A percentile compares a stretch with the other conserved stretches of the same genome.
Evolutionary conservation across 2,113 vertebrate genomes (phyloP).

Genomic region (Siniperca knerii): DNA sequence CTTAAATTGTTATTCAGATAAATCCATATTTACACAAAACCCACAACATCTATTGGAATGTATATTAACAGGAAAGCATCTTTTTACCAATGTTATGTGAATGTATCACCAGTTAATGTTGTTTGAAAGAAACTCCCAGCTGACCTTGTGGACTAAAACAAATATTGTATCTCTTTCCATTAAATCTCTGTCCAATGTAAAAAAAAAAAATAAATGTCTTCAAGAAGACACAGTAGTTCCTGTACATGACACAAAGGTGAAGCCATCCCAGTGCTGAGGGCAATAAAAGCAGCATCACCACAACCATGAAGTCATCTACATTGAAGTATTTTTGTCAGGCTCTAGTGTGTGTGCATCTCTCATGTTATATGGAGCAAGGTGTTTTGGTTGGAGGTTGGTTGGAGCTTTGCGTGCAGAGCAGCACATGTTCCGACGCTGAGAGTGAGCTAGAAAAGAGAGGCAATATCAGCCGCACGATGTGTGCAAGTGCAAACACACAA

Average conservation of each 20-base stretch:
- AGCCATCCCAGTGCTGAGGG: constrained; percentile 12
- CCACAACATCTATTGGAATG: not conserved
- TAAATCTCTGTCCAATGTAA: not conserved
- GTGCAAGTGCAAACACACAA: constrained; percentile 64
- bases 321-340: not conserved
- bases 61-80: not conserved
- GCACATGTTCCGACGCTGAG: constrained; percentile 23
- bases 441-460: constrained; percentile 31
- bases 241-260: constrained; percentile 27
- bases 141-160: not conserved
- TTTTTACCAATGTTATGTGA: not conserved
- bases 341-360: constrained; percentile 1
- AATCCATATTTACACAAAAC: constrained; percentile 3
- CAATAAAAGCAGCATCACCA: constrained; percentile 16
- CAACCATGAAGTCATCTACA: constrained; percentile 22
- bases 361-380: constrained; percentile 18
- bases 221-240: not conserved
- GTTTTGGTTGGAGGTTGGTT: constrained; percentile 27
- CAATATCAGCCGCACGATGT: constrained; percentile 45
- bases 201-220: not conserved
- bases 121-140: not conserved
- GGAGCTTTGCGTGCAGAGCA: constrained; percentile 53
- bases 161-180: not conserved
- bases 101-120: not conserved
- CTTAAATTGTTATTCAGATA: not conserved